Percentiles rank a stretch among this genome's conserved stretches.
Conservation (phyloP, 2,113 vertebrate genomes). For the Mobula hypostoma region DNA sequence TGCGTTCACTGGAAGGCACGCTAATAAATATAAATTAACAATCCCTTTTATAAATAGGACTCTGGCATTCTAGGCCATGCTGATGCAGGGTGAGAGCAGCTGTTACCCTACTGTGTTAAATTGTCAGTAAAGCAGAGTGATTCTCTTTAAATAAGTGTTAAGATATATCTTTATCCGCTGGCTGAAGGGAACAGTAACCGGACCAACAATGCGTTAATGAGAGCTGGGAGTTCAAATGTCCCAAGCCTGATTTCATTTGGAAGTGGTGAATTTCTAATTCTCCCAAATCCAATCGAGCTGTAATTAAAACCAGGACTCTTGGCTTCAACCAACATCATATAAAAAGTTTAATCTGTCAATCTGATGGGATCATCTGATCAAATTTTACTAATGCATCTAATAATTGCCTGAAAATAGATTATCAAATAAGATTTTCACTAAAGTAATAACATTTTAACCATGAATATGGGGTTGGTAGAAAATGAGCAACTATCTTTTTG, state of each 20-base stretch:
- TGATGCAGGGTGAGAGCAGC: too few species aligned
- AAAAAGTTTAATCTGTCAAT: neutral
- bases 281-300: neutral
- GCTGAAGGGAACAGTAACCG: neutral
- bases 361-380: neutral
- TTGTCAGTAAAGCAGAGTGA: neutral
- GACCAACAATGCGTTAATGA: neutral
- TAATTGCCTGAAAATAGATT: neutral
- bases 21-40: neutral
- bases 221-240: neutral
- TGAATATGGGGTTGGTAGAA: neutral
- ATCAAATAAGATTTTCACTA: neutral
- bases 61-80: neutral
- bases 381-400: neutral
- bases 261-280: neutral
- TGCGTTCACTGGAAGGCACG: neutral
- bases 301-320: neutral
- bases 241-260: neutral
- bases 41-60: neutral
- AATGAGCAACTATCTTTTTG: neutral
- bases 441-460: neutral
- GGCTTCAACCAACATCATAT: neutral
- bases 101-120: neutral
- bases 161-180: neutral
- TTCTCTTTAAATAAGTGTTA: neutral